Base-by-base conservation (phyloP, 2,797 vertebrate species). In the Chloroceryle amazona region DNA sequence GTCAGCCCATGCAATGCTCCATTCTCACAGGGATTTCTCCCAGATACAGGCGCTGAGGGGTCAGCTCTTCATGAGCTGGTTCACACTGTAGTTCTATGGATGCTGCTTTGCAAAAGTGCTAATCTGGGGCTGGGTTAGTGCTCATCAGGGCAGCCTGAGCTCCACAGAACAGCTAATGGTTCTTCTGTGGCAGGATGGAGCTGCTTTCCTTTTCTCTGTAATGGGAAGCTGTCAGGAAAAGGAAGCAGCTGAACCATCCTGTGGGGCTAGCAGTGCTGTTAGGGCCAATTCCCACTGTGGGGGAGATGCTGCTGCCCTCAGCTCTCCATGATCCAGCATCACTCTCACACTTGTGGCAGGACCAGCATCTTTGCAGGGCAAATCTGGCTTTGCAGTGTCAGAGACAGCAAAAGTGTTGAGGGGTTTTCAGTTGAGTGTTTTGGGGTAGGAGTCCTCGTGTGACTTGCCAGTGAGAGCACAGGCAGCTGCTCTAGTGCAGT, bases 201-300 rank as follows among this genome's bases (percentile, higher is more conserved):
- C 68, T 81, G 79, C 68, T 78, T 29, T 91, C 49, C 61, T 65
- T 37, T 75, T 86, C 63, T 26, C 49, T 0, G 0, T 62, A 66
- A 57, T 70, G 95, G 78, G 89, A 94, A 95, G 65, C 66, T 86
- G 87, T 94, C 87, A 82, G 39, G 83, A 61, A 76, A 63, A 84
- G 0, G 8, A 80, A 90, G 82, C 85, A 88, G 65, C 88, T 71
- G 57, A 37, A 47, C 39, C 1, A 0, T 90, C 31, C 79, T 1
- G 0, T 10, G 62, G 42, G 74, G 61, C 58, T 86, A 1, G 0
- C 61, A 37, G 78, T 2, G 0, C 49, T 60, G 68, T 52, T 0
- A 0, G 49, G 62, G 49, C 70, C 3, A 1, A 33, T 16, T n/a
- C 63, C 21, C 42, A 17, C 10, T 31, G 83, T 21, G 33, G 4